Base-by-base conservation (phyloP, 2,113 vertebrate genomes). In the Gallinago jamesoni region DNA sequence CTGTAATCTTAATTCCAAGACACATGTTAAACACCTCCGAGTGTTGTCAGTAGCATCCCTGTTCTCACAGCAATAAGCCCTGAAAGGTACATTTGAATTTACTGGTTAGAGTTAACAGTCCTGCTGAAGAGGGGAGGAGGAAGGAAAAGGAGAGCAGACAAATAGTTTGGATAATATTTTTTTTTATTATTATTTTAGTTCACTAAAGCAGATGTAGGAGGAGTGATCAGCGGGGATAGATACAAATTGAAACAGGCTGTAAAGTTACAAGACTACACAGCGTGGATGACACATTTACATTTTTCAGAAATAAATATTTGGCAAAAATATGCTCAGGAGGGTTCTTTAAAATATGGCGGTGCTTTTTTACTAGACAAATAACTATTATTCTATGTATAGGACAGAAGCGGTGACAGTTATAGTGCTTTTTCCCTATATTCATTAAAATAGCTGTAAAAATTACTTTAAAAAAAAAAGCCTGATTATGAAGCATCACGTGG, bases 301-400 rank as follows among this genome's bases (percentile, higher is more conserved):
- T 84, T 90, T 91, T 87, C 75, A 87, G 91, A 89, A 91, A 92
- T 73, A 92, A 94, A 47, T 92, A 92, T 91, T 89, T 87, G 39
- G 41, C 23, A 89, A 84, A 91, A 84, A 87, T 92, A 80, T 55
- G 18, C 77, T 87, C 88, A 57, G 27, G 39, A 82, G 18, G 4
- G 59, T 37, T 92, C 31, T 94, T 89, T 92, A 87, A 94, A 96
- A 95, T 53, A 87, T n/a, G 15, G 8, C 2, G 2, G 25, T 78
- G 33, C 1, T 75, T 55, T 95, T 95, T 92, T 68, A 56, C 62
- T 62, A 68, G 39, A 57, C 8, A 28, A 89, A 67, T 64, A 80
- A 72, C 47, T 48, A 33, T 75, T 79, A 80, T 16, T 75, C 45
- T 72, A 41, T n/a, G 22, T 62, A 62, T 45, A 72, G 39, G 48